Percentiles rank a stretch among this genome's conserved stretches.
phyloP scores from a whole-genome alignment of 2,797 vertebrate species.

The Poliocrania exsul region DNA sequence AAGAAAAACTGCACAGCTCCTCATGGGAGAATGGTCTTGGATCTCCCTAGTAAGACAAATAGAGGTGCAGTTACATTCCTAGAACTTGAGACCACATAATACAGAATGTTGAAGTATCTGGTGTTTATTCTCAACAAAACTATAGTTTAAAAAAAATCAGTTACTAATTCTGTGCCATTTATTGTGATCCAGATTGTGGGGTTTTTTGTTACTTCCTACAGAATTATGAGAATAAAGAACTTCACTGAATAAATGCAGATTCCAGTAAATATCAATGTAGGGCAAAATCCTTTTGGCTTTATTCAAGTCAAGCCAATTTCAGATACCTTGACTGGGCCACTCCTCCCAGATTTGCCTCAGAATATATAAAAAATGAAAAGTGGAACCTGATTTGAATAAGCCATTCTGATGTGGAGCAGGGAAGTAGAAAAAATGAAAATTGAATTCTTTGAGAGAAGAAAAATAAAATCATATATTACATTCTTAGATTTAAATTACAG shows the following conservation, averaged over 20 bases:
- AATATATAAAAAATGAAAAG: not conserved
- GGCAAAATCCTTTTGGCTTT: not conserved
- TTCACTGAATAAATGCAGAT: not conserved
- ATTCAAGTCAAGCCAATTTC: not conserved
- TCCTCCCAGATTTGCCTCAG: not conserved
- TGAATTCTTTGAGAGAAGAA: not conserved
- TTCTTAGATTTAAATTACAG: not conserved
- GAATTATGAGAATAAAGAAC: not conserved
- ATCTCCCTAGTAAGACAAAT: not conserved
- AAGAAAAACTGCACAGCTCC: not conserved
- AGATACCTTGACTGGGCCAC: not conserved
- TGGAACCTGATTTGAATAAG: not conserved
- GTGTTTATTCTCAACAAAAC: not conserved
- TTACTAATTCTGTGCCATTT: not conserved
- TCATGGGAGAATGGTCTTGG: not conserved
- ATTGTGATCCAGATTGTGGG: not conserved
- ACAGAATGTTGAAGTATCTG: not conserved
- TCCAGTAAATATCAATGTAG: not conserved
- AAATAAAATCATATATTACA: not conserved
- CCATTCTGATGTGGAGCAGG: not conserved
- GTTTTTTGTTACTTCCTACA: not conserved
- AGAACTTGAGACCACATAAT: not conserved
- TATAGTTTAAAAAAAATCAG: not conserved
- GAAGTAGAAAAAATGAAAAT: not conserved
- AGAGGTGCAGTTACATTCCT: not conserved